Base-by-base conservation (phyloP, 1,140 invertebrate species). In the Bacillus rossius region DNA sequence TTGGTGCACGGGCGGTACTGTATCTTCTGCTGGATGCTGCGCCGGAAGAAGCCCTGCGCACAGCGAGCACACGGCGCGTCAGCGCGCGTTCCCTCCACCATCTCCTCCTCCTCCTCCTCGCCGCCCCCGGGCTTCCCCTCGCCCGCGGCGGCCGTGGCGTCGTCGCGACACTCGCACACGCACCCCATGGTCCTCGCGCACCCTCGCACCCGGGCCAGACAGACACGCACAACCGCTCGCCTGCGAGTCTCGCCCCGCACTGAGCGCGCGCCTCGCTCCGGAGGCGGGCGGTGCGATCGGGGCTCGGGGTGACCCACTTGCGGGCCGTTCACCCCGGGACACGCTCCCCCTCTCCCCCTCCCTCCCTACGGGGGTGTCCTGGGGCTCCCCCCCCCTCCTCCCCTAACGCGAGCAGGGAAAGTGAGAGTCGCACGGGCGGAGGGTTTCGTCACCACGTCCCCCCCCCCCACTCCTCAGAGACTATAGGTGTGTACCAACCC, bases 1-100 rank as follows among this genome's bases (percentile, higher is more conserved):
- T 97, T 96, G 69, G 93, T 96, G 80, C 95, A 98, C 29, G 94
- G 94, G 66, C 95, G 83, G 79, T 97, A 98, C 75, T 96, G 93
- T 62, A 98, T 97, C 80, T 98, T 97, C 81, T 98, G 94, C 78
- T 98, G 95, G 72, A 98, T 97, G 77, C 91, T 90, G 73, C 87
- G 78, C 67, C 84, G 78, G 78, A 84, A 84, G 67, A 83, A 83
- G n/a, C 81, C 81, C 81, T 80, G 64, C 7, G 65, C 68, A 53
- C 23, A 53, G 10, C n/a, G n/a, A n/a, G 29, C 17, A 42, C 41
- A 50, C 34, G 54, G 56, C 29, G 37, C 48, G 53, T 43, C 57
- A 59, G 55, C 43, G 57, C 56, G 10, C 73, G 67, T 75, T 75
- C 72, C 75, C 71, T 72, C 71, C 72, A 65, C 69, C 71, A 67